These are phyloP conservation scores for Nettapus auritus DNA, from an alignment of 2,113 vertebrate species.

Conservation along the genomic window DNA sequence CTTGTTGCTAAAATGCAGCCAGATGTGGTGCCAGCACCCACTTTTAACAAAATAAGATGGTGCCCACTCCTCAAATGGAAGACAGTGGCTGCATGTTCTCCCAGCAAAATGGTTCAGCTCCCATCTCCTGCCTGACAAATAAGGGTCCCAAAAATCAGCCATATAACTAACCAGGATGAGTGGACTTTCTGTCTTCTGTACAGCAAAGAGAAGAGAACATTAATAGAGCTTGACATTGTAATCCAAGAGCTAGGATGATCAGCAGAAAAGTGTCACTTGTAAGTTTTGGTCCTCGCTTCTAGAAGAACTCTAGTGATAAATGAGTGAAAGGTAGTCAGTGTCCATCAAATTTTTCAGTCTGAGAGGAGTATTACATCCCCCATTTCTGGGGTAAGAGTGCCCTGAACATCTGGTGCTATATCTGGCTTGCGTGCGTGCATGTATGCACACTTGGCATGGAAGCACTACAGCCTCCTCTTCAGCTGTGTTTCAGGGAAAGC, in stretches of 20 bases:
- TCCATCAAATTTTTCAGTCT: neutral
- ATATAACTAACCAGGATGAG: neutral
- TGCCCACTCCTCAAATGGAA: neutral
- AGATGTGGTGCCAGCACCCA: neutral
- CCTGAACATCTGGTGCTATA: neutral
- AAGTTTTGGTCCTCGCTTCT: neutral
- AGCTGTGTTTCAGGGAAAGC: conserved; percentile 15
- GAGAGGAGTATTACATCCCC: neutral
- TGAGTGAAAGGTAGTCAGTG: neutral
- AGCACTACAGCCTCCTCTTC: neutral
- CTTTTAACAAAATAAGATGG: neutral
- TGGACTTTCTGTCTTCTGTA: neutral
- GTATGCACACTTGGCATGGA: neutral
- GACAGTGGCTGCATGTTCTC: neutral
- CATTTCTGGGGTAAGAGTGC: neutral
- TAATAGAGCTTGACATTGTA: neutral
- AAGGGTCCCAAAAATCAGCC: neutral
- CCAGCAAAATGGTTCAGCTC: neutral
- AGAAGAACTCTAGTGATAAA: neutral
- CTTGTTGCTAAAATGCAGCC: neutral
- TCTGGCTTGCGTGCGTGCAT: neutral
- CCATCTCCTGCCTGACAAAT: neutral
- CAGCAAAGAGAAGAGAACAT: neutral
- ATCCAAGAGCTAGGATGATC: neutral
- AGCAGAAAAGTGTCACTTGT: neutral